Base-by-base conservation (phyloP, 2,888 invertebrate genomes). In the Cephus pygmeus region DNA sequence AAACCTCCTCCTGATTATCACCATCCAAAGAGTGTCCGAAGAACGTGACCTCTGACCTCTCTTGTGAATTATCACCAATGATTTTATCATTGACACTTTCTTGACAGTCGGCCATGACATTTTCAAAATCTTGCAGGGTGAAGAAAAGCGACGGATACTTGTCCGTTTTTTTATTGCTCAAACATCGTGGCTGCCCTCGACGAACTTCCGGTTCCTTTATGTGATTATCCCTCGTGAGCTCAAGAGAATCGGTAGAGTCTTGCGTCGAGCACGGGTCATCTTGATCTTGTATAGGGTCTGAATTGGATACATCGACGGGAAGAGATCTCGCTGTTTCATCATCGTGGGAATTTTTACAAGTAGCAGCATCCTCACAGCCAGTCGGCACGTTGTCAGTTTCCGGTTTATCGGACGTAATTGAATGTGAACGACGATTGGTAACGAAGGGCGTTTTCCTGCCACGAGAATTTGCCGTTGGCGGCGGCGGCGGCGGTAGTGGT, bases 111-210 rank as follows among this genome's bases (percentile, higher is more conserved):
- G 83, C 81, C 86, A 91, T 89, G 0, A 91, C 90, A 11, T 85
- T 83, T 35, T 90, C 84, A 73, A 88, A 90, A 76, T 91, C 91
- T 75, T 87, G 84, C 11, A 85, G 81, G 1, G 91, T 91, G 77
- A 91, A 91, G n/a, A 88, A 85, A 34, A 91, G 76, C 1, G 91
- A 82, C 9, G 89, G 87, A 79, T 87, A 87, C 34, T 80, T 78
- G 3, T 31, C 71, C 12, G 30, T 23, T n/a, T 12, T 33, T 30
- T 33, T 71, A 23, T 56, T 56, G 23, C 40, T 56, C 6, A 56
- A 56, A 23, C 40, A 23, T 56, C 40, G 40, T 23, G 40, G 15
- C 0, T 23, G 40, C 9, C 0, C 40, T 56, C 40, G 40, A 56
- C 6, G 40, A 56, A 56, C 23, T 56, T 56, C 23, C 40, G 40